A percentile compares a stretch with the other conserved stretches of the same genome.
Evolutionary conservation across 2,113 vertebrate species (phyloP).

Genomic region (Camelus dromedarius): DNA sequence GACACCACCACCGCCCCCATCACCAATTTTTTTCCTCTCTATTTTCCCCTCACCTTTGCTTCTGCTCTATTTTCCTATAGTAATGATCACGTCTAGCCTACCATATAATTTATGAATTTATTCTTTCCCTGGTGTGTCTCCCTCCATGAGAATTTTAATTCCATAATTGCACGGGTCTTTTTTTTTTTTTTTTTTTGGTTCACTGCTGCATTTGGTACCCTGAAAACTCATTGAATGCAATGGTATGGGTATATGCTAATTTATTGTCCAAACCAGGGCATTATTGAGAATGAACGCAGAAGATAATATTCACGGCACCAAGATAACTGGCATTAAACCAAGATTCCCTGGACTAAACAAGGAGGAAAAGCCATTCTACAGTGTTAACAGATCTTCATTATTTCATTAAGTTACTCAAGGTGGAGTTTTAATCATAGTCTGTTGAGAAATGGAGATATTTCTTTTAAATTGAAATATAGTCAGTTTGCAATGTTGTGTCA

Average conservation of each 20-base stretch:
- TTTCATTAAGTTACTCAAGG: neutral
- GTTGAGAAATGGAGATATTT: neutral
- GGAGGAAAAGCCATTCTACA: neutral
- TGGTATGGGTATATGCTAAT: neutral
- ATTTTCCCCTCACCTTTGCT: neutral
- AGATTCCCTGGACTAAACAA: neutral
- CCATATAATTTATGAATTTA: neutral
- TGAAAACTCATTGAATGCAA: neutral
- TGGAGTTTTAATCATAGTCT: neutral
- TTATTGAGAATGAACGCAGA: accelerated
- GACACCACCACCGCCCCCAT: no score
- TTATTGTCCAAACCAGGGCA: neutral
- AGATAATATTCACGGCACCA: no score
- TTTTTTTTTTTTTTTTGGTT: neutral
- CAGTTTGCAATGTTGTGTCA: no score
- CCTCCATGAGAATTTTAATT: neutral
- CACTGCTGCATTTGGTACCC: no score
- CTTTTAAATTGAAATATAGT: neutral
- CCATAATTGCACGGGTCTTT: accelerated
- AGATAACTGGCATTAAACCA: neutral
- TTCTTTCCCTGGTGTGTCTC: neutral
- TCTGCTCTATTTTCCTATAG: neutral
- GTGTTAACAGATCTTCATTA: neutral
- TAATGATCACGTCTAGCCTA: neutral
- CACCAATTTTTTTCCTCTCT: neutral